Evolutionary conservation across 2,797 vertebrate genomes (phyloP).

Genomic region (Periparus ater): DNA sequence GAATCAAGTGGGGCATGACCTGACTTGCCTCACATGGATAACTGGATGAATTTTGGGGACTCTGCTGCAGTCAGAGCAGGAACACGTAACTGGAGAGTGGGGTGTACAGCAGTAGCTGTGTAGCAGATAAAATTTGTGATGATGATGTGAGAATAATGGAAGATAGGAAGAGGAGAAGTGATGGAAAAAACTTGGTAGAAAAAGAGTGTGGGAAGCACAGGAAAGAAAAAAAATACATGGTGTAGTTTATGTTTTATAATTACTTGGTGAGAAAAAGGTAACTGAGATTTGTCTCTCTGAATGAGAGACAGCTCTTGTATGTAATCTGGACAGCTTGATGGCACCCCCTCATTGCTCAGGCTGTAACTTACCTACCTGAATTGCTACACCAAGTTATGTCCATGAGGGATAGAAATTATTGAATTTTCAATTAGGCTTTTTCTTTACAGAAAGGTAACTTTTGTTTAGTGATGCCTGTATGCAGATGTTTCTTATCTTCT

Average conservation of each 20-base stretch:
- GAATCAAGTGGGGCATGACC: neutral
- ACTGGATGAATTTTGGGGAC: neutral
- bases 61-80: neutral
- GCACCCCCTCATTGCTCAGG: neutral
- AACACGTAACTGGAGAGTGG: neutral
- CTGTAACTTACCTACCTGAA: neutral
- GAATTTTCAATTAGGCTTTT: neutral
- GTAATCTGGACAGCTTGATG: neutral
- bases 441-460: neutral
- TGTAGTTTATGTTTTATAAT: neutral
- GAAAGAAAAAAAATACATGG: neutral
- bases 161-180: neutral
- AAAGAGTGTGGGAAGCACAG: neutral
- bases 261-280: neutral
- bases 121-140: neutral
- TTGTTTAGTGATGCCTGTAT: neutral
- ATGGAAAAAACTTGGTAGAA: neutral
- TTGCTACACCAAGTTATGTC: neutral
- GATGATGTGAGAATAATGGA: neutral
- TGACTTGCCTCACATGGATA: neutral
- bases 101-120: neutral
- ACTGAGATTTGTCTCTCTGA: neutral
- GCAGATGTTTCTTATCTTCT: constrained; percentile 47
- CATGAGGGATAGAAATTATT: neutral
- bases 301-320: neutral